These are phyloP conservation scores for Poeciliopsis retropinna DNA, from an alignment of 2,113 vertebrate genomes.

Conservation along the genomic window DNA sequence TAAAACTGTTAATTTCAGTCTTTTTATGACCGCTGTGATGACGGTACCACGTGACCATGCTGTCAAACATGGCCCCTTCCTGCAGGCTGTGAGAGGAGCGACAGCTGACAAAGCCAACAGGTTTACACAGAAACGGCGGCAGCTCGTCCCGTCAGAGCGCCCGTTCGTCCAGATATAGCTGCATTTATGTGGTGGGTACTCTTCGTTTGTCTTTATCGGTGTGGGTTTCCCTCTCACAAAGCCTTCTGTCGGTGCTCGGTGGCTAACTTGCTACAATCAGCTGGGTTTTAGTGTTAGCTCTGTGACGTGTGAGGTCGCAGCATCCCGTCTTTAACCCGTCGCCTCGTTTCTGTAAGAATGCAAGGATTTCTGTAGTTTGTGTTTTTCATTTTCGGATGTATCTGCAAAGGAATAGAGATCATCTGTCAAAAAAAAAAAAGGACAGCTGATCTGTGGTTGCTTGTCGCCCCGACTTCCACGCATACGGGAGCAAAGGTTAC, in stretches of 20 bases:
- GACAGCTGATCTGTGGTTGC: background rate
- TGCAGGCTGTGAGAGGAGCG: constrained; percentile 53
- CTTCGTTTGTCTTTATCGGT: background rate
- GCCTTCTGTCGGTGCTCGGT: background rate
- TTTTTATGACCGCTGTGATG: no score
- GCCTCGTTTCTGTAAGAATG: background rate
- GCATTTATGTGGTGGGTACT: constrained; percentile 55
- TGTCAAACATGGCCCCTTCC: constrained; percentile 77
- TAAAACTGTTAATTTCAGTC: no score
- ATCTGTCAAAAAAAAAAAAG: background rate
- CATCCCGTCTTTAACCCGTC: constrained; percentile 22
- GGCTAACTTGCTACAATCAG: constrained; percentile 16
- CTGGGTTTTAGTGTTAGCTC: constrained; percentile 44
- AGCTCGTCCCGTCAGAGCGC: background rate
- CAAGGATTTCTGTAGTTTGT: no score
- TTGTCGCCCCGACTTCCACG: background rate
- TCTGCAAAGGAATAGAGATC: background rate
- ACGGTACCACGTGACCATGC: constrained; percentile 62
- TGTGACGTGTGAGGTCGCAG: constrained; percentile 34
- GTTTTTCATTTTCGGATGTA: background rate
- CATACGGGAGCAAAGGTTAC: constrained; percentile 38
- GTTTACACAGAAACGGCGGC: constrained; percentile 13
- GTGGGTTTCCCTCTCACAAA: accelerated
- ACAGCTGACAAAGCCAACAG: constrained; percentile 59
- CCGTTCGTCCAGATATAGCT: background rate